These are phyloP conservation scores for Tachycineta bicolor DNA, from an alignment of 2,113 vertebrate species.

Conservation along the genomic window DNA sequence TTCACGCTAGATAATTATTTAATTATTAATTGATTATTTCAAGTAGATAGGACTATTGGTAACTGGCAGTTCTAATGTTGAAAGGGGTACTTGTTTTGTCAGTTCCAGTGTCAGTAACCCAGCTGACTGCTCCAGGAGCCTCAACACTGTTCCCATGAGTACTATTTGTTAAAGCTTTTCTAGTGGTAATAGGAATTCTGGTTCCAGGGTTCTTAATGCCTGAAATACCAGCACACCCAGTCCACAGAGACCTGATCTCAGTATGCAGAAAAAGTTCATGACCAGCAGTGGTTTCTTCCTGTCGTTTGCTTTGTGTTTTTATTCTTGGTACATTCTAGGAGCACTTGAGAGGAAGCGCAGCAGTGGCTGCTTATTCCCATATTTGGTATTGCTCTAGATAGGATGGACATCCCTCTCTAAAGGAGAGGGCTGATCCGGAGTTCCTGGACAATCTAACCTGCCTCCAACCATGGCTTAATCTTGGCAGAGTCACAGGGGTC, in stretches of 20 bases:
- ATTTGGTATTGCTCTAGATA: conserved; percentile 37
- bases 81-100: background rate
- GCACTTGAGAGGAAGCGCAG: conserved; percentile 50
- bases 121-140: background rate
- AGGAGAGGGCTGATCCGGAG: background rate
- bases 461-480: background rate
- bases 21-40: background rate
- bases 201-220: conserved; percentile 54
- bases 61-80: background rate
- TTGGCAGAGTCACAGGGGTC: background rate
- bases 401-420: background rate
- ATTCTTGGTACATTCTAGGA: conserved; percentile 59
- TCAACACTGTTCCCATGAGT: background rate
- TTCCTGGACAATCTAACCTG: background rate
- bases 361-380: conserved; percentile 3
- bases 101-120: background rate
- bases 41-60: background rate
- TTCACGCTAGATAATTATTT: background rate
- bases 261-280: conserved; percentile 11
- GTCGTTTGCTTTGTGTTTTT: conserved; percentile 46
- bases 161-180: conserved; percentile 39
- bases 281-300: conserved; percentile 70
- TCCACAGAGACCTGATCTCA: conserved; percentile 67
- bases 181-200: conserved; percentile 63
- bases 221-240: conserved; percentile 73